Conservation (phyloP, 2,797 vertebrate genomes). For the Macroramphosus scolopax region DNA sequence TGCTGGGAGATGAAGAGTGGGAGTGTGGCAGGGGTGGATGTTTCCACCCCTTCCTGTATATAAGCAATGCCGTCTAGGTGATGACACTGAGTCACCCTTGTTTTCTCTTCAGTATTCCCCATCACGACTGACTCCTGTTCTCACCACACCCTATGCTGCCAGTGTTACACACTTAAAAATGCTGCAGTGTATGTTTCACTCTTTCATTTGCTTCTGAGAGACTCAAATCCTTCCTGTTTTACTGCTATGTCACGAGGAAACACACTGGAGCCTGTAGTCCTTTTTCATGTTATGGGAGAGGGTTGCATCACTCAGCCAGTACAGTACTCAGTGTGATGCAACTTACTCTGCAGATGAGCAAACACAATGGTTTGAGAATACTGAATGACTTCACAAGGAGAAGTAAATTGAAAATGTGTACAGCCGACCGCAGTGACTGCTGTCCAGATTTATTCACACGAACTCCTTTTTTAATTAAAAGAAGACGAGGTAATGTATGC, state of each 20-base stretch:
- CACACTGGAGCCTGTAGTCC: constrained; percentile 18
- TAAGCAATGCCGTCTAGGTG: constrained; percentile 26
- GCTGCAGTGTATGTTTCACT: neutral
- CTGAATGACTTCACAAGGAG: constrained; percentile 21
- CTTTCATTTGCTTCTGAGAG: constrained; percentile 10
- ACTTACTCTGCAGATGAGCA: constrained; percentile 53
- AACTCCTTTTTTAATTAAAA: neutral
- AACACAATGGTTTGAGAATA: constrained; percentile 51
- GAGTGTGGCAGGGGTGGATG: no score
- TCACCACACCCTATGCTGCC: constrained; percentile 44
- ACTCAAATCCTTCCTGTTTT: constrained; percentile 20
- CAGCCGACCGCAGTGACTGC: constrained; percentile 11
- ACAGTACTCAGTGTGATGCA: constrained; percentile 54
- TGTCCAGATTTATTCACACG: constrained; percentile 6
- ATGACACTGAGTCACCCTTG: constrained; percentile 62
- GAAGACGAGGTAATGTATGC: neutral
- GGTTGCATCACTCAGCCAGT: constrained; percentile 55
- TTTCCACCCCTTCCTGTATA: constrained; percentile 30
- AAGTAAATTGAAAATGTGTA: constrained; percentile 26
- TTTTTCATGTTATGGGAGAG: constrained; percentile 40
- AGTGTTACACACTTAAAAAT: constrained; percentile 4
- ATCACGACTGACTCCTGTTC: constrained; percentile 40
- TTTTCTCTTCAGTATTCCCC: constrained; percentile 38
- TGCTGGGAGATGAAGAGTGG: constrained; percentile 8
- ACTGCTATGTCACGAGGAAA: constrained; percentile 11